phyloP scores from a whole-genome alignment of 2,888 invertebrate genomes.

The Pseudoips prasinana region DNA sequence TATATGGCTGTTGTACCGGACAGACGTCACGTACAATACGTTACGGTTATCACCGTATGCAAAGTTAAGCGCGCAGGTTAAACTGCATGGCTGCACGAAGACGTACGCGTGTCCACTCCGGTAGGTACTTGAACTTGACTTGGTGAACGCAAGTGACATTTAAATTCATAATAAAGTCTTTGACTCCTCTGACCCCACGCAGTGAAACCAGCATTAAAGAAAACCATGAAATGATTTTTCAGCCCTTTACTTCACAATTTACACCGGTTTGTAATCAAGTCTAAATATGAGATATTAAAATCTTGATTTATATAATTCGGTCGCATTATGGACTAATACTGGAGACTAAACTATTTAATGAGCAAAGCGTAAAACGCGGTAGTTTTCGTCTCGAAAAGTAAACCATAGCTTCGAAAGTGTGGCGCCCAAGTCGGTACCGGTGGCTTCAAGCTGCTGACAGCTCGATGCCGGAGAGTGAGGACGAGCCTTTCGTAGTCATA shows the following conservation, averaged over 20 bases:
- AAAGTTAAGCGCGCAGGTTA: conserved; percentile 3
- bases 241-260: too few relatives aligned
- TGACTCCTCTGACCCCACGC: conserved; percentile 7
- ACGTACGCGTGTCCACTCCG: conserved; percentile 32
- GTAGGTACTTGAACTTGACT: conserved; percentile 74
- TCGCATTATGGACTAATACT: too few relatives aligned
- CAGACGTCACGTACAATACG: conserved; percentile 53
- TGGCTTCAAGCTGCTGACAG: conserved; percentile 68
- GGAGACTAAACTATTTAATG: too few relatives aligned
- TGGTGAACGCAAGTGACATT: conserved; percentile 42
- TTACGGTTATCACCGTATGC: conserved; percentile 31
- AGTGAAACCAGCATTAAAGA: conserved; percentile 5
- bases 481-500: conserved; percentile 85
- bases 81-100: conserved; percentile 57
- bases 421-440: conserved; percentile 71
- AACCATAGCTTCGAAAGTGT: conserved; percentile 55
- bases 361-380: too few relatives aligned
- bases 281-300: too few relatives aligned
- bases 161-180: conserved; percentile 20
- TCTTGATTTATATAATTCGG: too few relatives aligned
- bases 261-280: too few relatives aligned
- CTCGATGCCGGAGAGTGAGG: conserved; percentile 84
- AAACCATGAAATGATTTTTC: conserved; percentile 21
- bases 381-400: too few relatives aligned
- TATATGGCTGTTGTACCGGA: conserved; percentile 44